Percentiles rank a stretch among this genome's conserved stretches.
Evolutionary conservation across 2,113 vertebrate species (phyloP).

Genomic region (Laticauda laticaudata): DNA sequence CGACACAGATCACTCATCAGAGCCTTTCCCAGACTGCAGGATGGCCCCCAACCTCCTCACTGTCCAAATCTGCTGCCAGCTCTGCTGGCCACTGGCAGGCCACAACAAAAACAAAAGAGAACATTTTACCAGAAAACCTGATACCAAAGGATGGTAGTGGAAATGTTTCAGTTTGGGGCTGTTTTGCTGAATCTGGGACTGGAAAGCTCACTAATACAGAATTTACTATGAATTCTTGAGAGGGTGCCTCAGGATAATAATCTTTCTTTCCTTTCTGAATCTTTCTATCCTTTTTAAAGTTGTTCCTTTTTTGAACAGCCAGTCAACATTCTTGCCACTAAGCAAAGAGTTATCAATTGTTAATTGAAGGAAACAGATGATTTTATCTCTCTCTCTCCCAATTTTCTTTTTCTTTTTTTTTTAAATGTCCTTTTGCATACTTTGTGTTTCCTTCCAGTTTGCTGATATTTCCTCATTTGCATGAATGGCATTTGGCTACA

Average conservation of each 20-base stretch:
- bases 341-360: background rate
- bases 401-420: background rate
- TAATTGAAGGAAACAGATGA: background rate
- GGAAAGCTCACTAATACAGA: background rate
- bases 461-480: background rate
- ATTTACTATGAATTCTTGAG: background rate
- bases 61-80: no score
- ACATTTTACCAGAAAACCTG: background rate
- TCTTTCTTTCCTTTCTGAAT: background rate
- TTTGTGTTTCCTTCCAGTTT: background rate
- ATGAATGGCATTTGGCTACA: no score
- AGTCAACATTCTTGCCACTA: background rate
- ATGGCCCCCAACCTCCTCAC: no score
- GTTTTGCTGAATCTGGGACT: background rate
- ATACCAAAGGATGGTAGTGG: background rate
- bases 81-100: no score
- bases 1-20: no score
- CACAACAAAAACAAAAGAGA: background rate
- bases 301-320: background rate
- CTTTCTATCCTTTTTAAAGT: background rate
- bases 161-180: background rate
- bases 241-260: background rate
- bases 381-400: background rate
- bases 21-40: no score
- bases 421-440: background rate